Conservation (phyloP, 1,140 invertebrate genomes). For the Psilanteris sp. region DNA sequence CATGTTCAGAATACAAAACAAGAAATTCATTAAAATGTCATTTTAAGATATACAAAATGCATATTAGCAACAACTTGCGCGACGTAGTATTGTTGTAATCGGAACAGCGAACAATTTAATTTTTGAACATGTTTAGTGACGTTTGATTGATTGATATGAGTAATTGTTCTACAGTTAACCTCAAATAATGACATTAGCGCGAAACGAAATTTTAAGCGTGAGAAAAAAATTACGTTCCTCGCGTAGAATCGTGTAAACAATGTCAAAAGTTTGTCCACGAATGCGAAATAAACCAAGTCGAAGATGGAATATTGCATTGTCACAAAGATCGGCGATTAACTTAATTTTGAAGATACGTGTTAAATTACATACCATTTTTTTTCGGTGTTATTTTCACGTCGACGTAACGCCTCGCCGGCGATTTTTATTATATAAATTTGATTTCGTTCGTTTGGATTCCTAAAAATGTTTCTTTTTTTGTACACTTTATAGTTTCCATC, state of each 20-base stretch:
- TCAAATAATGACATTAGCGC: constrained; percentile 37
- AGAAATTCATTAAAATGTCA: too few species aligned
- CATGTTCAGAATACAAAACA: too few species aligned
- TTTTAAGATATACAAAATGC: too few species aligned
- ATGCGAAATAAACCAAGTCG: too few species aligned
- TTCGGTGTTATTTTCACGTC: constrained; percentile 25
- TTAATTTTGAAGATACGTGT: background rate
- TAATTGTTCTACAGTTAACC: constrained; percentile 34
- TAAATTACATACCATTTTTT: constrained; percentile 22
- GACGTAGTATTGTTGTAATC: too few species aligned
- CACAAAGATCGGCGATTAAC: constrained; percentile 16
- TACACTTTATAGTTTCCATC: constrained; percentile 48
- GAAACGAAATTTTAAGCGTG: background rate
- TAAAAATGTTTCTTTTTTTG: constrained; percentile 6
- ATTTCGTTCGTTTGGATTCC: constrained; percentile 8
- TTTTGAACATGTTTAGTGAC: background rate
- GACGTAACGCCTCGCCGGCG: constrained; percentile 37
- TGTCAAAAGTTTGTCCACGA: too few species aligned
- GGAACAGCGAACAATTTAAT: constrained; percentile 14
- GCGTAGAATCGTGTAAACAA: too few species aligned
- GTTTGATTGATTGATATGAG: constrained; percentile 4
- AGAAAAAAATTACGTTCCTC: too few species aligned
- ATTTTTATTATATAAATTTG: constrained; percentile 37
- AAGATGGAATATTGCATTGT: constrained; percentile 20
- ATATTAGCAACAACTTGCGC: too few species aligned